phyloP scores from a whole-genome alignment of 2,888 invertebrate genomes.

The Rhamnusium bicolor region DNA sequence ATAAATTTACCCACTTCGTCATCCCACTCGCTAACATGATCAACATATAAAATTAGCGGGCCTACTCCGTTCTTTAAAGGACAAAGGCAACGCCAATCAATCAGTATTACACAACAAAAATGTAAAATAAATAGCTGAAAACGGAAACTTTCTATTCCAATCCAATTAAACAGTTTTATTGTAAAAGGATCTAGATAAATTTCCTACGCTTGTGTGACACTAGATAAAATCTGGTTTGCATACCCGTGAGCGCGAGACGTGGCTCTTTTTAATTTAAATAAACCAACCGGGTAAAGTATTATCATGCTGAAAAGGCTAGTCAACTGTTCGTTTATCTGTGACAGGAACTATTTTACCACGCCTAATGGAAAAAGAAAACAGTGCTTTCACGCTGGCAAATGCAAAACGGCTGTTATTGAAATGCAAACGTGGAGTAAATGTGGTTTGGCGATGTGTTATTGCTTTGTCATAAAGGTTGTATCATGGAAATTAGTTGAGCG shows the following conservation, averaged over 20 bases:
- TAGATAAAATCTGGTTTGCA: slow-evolving; percentile 42
- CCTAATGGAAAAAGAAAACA: slow-evolving; percentile 8
- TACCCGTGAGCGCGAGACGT: slow-evolving; percentile 37
- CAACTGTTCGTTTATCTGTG: slow-evolving; percentile 20
- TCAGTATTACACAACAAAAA: slow-evolving; percentile 16
- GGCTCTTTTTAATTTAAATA: slow-evolving; percentile 37
- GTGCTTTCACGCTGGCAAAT: background rate
- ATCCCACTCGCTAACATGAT: background rate
- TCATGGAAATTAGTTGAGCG: background rate
- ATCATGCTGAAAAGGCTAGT: slow-evolving; percentile 22
- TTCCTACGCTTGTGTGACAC: slow-evolving; percentile 28
- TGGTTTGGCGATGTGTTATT: background rate
- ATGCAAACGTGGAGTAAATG: background rate
- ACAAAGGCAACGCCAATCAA: slow-evolving; percentile 5
- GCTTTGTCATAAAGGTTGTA: background rate
- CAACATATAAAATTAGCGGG: background rate
- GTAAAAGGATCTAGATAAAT: slow-evolving; percentile 32
- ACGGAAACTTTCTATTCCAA: slow-evolving; percentile 15
- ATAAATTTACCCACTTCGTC: background rate
- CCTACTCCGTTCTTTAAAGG: background rate
- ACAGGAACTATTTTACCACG: slow-evolving; percentile 12
- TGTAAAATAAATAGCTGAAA: background rate
- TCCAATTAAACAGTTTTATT: slow-evolving; percentile 29
- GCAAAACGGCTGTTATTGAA: background rate
- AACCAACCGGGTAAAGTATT: slow-evolving; percentile 28